Evolutionary conservation across 2,888 invertebrate species (phyloP).

Genomic region (Branchipolynoe longqiensis): DNA sequence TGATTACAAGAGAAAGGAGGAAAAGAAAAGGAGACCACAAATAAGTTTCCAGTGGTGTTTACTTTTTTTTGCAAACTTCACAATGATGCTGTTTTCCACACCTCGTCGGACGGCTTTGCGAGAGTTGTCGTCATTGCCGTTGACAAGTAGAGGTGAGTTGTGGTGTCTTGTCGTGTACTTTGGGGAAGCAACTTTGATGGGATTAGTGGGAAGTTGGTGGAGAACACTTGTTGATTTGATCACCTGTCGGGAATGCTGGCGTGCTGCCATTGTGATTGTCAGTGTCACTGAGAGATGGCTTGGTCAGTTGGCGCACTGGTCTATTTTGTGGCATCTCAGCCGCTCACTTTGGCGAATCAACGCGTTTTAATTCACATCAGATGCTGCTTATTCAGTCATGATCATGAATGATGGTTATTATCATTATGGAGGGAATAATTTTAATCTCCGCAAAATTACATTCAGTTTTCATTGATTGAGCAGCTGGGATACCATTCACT

Average conservation of each 20-base stretch:
- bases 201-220: not conserved
- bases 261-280: not conserved
- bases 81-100: slow-evolving; percentile 33
- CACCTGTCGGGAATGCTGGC: not conserved
- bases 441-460: not conserved
- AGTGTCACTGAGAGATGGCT: not conserved
- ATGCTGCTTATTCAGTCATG: not conserved
- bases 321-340: not conserved
- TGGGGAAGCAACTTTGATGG: not conserved
- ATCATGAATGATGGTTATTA: not conserved
- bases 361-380: not conserved
- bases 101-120: slow-evolving; percentile 16
- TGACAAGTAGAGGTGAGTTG: slow-evolving; percentile 18
- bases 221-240: not conserved
- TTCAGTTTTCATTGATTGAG: not conserved
- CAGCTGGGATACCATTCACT: too few species aligned
- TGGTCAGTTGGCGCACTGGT: not conserved
- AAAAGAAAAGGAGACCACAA: not conserved
- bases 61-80: too few species aligned
- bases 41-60: not conserved
- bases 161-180: not conserved
- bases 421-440: not conserved
- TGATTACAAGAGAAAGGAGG: slow-evolving; percentile 6
- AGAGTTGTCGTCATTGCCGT: not conserved
- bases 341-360: not conserved